phyloP scores from a whole-genome alignment of 2,797 vertebrate genomes.

The Potorous gilbertii region DNA sequence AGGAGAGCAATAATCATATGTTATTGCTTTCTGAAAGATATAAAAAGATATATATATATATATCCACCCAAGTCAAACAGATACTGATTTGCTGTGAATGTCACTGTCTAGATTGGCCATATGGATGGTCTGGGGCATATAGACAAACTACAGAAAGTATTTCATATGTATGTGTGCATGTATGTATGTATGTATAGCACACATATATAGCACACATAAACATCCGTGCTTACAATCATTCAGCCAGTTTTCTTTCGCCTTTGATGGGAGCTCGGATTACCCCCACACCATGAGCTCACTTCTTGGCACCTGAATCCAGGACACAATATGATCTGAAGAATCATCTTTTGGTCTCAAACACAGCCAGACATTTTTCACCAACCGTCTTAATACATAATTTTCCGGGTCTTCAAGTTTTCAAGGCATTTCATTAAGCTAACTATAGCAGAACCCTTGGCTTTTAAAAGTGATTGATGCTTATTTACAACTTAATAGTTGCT shows the following conservation, averaged over 20 bases:
- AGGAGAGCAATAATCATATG: neutral
- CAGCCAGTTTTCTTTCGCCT: neutral
- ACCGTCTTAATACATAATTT: accelerated
- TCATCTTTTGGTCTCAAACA: no score
- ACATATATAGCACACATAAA: no score
- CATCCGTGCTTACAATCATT: neutral
- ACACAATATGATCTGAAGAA: accelerated
- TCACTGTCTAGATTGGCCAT: neutral
- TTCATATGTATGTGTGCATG: neutral
- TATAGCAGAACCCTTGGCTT: neutral
- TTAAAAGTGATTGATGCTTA: accelerated
- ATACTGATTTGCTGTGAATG: neutral
- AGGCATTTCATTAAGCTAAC: accelerated
- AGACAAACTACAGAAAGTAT: neutral
- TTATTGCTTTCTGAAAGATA: neutral
- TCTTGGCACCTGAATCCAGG: neutral
- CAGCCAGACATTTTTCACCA: neutral
- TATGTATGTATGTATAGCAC: no score
- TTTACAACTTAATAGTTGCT: neutral
- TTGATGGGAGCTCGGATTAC: accelerated
- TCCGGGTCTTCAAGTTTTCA: neutral
- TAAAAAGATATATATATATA: neutral
- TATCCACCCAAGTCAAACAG: neutral
- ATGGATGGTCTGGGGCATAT: neutral
- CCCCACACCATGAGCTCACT: no score